These are phyloP conservation scores for Meloidogyne hapla DNA, from an alignment of 1,140 invertebrate species.

Conservation along the genomic window DNA sequence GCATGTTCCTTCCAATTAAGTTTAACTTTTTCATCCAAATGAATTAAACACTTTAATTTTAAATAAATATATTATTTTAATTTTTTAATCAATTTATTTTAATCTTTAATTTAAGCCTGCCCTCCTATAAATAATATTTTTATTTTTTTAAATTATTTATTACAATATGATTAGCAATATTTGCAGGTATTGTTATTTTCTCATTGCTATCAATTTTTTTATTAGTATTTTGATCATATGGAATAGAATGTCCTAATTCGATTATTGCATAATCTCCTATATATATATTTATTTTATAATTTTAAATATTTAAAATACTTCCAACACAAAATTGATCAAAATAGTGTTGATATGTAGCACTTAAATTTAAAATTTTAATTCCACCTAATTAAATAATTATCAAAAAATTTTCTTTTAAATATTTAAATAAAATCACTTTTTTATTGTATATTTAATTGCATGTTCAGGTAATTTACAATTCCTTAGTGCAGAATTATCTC, in stretches of 20 bases:
- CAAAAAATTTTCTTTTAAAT: neutral
- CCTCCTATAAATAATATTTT: too few species aligned
- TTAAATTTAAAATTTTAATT: neutral
- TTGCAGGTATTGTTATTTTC: neutral
- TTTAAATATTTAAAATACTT: neutral
- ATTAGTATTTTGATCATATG: neutral
- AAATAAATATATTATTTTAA: neutral
- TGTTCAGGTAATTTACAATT: neutral
- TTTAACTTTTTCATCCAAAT: conserved; percentile 3
- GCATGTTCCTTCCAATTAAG: neutral
- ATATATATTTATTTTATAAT: neutral
- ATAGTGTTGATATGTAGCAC: neutral
- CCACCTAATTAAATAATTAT: too few species aligned
- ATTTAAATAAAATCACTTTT: neutral
- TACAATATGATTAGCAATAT: neutral
- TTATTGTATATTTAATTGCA: conserved; percentile 6
- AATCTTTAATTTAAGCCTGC: too few species aligned
- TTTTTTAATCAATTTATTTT: neutral
- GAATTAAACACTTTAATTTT: neutral
- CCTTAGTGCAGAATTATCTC: neutral
- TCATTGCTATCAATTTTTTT: neutral
- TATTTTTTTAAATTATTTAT: neutral
- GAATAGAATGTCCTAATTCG: neutral
- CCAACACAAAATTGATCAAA: neutral
- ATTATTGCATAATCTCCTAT: conserved; percentile 5